These are phyloP conservation scores for Cacajao melanocephalus DNA, from an alignment of 2,797 vertebrate genomes.

Conservation along the genomic window DNA sequence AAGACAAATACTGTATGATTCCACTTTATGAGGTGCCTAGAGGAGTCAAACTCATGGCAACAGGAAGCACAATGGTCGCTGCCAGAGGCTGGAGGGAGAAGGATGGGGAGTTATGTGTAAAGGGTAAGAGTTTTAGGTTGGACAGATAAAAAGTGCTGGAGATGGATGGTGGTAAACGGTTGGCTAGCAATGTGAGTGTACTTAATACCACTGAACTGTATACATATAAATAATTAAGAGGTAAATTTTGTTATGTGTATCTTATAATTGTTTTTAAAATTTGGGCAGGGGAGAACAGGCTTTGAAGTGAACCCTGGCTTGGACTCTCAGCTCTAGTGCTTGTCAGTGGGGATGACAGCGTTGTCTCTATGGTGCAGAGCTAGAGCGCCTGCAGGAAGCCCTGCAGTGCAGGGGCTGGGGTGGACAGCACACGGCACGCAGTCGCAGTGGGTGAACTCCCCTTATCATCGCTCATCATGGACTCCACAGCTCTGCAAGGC, in stretches of 20 bases:
- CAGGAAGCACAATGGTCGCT: accelerated
- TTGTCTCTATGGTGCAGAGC: too few relatives aligned
- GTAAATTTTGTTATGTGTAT: neutral
- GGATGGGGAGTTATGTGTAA: neutral
- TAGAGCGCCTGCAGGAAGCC: neutral
- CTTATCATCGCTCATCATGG: accelerated
- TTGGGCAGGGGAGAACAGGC: neutral
- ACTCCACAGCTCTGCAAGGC: neutral
- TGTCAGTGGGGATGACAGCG: neutral
- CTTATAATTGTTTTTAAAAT: neutral
- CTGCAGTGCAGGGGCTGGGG: neutral
- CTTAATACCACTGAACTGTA: too few relatives aligned
- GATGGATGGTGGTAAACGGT: neutral
- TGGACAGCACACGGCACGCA: accelerated
- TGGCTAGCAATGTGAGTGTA: too few relatives aligned
- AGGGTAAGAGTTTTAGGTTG: neutral
- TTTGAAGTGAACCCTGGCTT: neutral
- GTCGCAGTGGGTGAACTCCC: neutral
- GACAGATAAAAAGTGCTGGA: neutral
- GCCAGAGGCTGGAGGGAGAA: neutral
- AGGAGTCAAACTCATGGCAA: neutral
- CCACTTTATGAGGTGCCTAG: too few relatives aligned
- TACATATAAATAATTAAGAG: neutral
- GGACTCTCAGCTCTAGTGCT: neutral
- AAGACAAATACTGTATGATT: neutral